phyloP scores from a whole-genome alignment of 2,113 vertebrate species.

The Tupaia tana region DNA sequence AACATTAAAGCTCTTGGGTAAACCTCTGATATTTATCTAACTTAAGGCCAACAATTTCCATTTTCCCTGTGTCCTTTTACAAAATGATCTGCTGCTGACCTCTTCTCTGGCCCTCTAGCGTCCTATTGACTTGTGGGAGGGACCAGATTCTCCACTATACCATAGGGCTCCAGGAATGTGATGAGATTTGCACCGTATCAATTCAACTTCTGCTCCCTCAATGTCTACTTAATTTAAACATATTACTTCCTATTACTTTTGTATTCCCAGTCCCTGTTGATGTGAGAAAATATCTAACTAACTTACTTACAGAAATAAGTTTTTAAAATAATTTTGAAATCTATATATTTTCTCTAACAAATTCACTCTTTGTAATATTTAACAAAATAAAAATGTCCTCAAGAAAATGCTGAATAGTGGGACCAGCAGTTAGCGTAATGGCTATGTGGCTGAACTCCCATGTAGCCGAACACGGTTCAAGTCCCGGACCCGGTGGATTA shows the following conservation, averaged over 20 bases:
- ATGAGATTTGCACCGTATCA: background rate
- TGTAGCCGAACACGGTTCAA: no score
- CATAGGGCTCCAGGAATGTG: background rate
- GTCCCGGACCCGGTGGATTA: no score
- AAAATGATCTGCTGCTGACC: constrained; percentile 8
- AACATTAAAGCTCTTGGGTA: background rate
- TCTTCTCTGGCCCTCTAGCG: background rate
- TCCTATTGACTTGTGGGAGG: constrained; percentile 1
- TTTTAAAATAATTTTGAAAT: constrained; percentile 51
- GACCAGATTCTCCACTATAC: background rate
- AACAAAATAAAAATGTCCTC: background rate
- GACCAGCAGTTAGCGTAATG: no score
- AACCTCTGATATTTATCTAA: constrained; percentile 27
- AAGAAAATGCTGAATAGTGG: background rate
- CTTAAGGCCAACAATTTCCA: background rate
- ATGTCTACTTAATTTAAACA: background rate
- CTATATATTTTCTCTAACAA: constrained; percentile 10
- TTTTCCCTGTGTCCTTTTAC: background rate
- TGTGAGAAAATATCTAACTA: constrained; percentile 68
- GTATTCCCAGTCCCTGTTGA: background rate
- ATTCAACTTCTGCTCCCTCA: constrained; percentile 15
- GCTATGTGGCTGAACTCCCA: no score
- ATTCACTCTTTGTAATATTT: background rate
- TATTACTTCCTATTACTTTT: background rate
- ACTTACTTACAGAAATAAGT: constrained; percentile 56